phyloP scores from a whole-genome alignment of 2,113 vertebrate genomes.

The Dasyprocta punctata region DNA sequence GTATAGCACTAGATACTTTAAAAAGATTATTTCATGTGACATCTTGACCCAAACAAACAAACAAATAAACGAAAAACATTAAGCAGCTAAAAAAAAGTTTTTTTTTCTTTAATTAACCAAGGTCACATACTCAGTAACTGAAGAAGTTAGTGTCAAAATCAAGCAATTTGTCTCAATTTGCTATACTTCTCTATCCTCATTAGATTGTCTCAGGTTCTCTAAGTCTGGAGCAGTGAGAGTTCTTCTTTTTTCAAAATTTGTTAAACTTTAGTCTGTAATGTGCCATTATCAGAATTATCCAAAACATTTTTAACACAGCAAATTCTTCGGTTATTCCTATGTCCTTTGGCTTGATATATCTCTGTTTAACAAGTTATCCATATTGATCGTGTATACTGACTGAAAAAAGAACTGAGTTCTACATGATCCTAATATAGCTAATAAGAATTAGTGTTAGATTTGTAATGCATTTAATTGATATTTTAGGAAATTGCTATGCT shows the following conservation, averaged over 20 bases:
- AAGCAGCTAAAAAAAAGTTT: not conserved
- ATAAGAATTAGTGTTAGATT: not conserved
- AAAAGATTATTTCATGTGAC: not conserved
- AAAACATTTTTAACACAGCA: not conserved
- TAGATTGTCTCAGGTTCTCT: not conserved
- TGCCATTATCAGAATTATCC: not conserved
- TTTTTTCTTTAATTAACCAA: not conserved
- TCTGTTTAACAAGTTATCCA: not conserved
- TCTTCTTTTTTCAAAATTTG: not conserved
- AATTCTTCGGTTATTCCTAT: not conserved
- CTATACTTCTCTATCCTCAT: not conserved
- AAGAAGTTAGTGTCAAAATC: not conserved
- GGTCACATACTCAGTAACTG: not conserved
- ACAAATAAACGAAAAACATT: not conserved
- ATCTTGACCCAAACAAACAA: no score
- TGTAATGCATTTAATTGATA: not conserved
- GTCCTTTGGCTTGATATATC: not conserved
- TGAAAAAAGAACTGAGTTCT: not conserved
- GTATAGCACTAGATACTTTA: not conserved
- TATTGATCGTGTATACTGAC: not conserved
- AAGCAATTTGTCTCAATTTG: not conserved
- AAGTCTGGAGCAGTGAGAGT: not conserved
- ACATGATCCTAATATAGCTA: not conserved
- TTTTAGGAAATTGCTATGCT: not conserved
- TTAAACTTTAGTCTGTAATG: not conserved